Evolutionary conservation across 1,140 invertebrate species (phyloP), one percentile per base, ranked within the genome.

Genomic region (Eumeta japonica): DNA sequence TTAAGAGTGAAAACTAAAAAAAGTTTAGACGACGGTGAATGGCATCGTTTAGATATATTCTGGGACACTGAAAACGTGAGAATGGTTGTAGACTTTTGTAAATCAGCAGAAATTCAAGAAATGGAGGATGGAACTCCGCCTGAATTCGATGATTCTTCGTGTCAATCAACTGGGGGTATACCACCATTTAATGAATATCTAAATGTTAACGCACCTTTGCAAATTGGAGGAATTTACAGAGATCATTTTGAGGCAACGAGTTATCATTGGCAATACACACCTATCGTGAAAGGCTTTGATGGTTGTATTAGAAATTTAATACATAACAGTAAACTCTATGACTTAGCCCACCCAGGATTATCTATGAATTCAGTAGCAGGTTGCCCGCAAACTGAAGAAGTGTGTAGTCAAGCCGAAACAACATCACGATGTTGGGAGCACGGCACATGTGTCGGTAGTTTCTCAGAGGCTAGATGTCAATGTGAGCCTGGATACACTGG

Each of bases 121-220:
- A 80, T 87, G 52, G 90, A 94, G 74, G 92, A 96, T 62, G 89
- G 90, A 15, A 85, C 85, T 19, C 82, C 87, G 5, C 86, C 90
- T 1, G 83, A 89, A 51, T 92, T 94, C 58, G 90, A 95, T 56
- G 87, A 90, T 43, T 83, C 83, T 3, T 84, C 83, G 9, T 98
- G 95, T 70, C 91, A 97, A 74, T 90, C 89, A 0, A 81, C 83
- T 38, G 91, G 90, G 9, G 83, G 80, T 1, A 92, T 97, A 45
- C 92, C 92, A 10, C 92, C 93, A 1, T 97, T 97, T 71, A 96
- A 95, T 64, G 92, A 96, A 67, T 97, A 94, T 57, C 77, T 98
- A 2, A 98, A 98, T 76, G 92, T 98, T 0, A 97, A 97, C 73
- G 86, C 92, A 0, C 92, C 94, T 0, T 76, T 98, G 15, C 94